Evolutionary conservation across 1,140 invertebrate species (phyloP).

Genomic region (Tribolium madens): DNA sequence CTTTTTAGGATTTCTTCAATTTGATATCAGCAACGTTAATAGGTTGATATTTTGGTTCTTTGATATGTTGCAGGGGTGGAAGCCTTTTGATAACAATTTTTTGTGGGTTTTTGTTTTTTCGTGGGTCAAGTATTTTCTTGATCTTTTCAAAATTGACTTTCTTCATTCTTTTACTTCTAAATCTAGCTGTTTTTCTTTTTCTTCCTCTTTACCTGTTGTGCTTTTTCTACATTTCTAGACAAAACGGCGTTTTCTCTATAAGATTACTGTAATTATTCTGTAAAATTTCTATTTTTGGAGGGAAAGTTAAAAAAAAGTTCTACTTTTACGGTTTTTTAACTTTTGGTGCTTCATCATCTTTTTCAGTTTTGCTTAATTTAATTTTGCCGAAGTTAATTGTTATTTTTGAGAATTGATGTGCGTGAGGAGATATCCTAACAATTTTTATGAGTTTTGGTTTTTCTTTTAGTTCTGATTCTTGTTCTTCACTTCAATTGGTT

Average conservation of each 20-base stretch:
- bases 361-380: conserved; percentile 61
- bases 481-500: conserved; percentile 40
- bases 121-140: conserved; percentile 49
- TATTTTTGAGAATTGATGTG: conserved; percentile 65
- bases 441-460: conserved; percentile 47
- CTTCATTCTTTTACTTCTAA: conserved; percentile 69
- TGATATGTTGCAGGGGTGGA: conserved; percentile 12
- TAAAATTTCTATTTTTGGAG: conserved; percentile 67
- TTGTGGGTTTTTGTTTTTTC: conserved; percentile 60
- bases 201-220: conserved; percentile 68
- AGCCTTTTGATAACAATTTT: conserved; percentile 1
- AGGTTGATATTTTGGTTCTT: conserved; percentile 41
- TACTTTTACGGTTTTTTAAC: conserved; percentile 77
- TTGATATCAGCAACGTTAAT: conserved; percentile 63
- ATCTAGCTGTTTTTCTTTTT: conserved; percentile 71
- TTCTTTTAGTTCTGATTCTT: conserved; percentile 60
- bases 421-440: conserved; percentile 52
- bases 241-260: conserved; percentile 74
- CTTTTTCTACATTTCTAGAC: conserved; percentile 79
- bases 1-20: conserved; percentile 59
- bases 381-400: conserved; percentile 62
- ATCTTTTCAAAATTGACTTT: conserved; percentile 54
- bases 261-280: conserved; percentile 67
- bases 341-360: conserved; percentile 65
- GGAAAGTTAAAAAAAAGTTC: conserved; percentile 73